A percentile compares a stretch with the other conserved stretches of the same genome.
phyloP scores from a whole-genome alignment of 2,797 vertebrate genomes.

The Gymnoscopelus braueri region DNA sequence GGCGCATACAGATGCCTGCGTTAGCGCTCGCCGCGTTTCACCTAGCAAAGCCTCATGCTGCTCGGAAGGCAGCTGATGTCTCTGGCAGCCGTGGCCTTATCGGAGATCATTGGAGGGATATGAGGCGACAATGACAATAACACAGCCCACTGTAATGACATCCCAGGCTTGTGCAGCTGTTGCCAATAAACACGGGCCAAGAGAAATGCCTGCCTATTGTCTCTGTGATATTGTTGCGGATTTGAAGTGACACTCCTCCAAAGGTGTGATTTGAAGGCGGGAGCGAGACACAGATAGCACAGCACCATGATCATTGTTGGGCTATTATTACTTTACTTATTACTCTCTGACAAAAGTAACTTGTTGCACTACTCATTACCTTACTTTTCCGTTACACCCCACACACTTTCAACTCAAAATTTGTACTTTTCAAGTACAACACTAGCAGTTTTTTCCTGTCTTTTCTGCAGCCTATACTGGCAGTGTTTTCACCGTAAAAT shows the following conservation, averaged over 20 bases:
- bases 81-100: background rate
- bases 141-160: constrained; percentile 24
- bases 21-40: constrained; percentile 31
- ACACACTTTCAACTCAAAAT: too few species aligned
- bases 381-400: too few species aligned
- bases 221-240: background rate
- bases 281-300: too few species aligned
- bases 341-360: too few species aligned
- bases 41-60: constrained; percentile 24
- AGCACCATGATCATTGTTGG: too few species aligned
- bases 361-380: too few species aligned
- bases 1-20: constrained; percentile 31
- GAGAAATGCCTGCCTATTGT: constrained; percentile 3
- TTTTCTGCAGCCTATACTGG: too few species aligned
- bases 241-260: background rate
- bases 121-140: constrained; percentile 29
- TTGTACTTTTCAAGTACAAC: too few species aligned
- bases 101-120: constrained; percentile 18
- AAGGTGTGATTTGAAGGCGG: too few species aligned
- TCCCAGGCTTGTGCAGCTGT: constrained; percentile 24
- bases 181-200: constrained; percentile 16
- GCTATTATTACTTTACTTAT: too few species aligned
- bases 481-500: too few species aligned
- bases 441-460: too few species aligned
- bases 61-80: constrained; percentile 29